Evolutionary conservation across 2,113 vertebrate genomes (phyloP).

Genomic region (Chaetops frenatus): DNA sequence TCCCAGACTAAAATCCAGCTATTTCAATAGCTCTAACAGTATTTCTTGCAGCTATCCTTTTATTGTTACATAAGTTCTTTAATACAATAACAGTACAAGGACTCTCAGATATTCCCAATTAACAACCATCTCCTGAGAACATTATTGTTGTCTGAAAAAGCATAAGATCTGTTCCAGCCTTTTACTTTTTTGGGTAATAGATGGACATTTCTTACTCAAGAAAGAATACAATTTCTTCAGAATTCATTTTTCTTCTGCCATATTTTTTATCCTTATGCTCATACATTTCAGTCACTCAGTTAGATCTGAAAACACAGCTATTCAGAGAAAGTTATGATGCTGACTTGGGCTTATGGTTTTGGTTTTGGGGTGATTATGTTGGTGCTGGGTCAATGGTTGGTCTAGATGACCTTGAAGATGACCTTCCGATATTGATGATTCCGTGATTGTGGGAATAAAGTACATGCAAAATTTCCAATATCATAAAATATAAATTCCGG

Average conservation of each 20-base stretch:
- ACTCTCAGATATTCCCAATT: neutral
- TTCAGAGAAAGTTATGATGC: neutral
- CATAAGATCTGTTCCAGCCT: neutral
- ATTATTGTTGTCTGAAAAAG: neutral
- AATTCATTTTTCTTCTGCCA: neutral
- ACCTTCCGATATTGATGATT: neutral
- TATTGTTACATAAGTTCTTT: neutral
- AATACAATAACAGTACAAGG: neutral
- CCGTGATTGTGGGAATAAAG: neutral
- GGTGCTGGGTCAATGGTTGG: rapidly evolving
- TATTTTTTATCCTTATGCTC: neutral
- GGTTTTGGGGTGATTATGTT: neutral
- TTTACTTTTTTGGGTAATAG: neutral
- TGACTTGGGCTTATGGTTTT: neutral
- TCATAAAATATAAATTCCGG: neutral
- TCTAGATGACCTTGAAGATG: neutral
- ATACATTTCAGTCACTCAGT: neutral
- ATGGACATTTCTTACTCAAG: neutral
- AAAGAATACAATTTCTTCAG: neutral
- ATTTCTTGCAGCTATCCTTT: neutral
- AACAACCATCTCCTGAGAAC: neutral
- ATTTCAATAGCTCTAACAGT: neutral
- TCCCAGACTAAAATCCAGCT: neutral
- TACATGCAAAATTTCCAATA: neutral
- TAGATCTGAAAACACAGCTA: neutral